Base-by-base conservation (phyloP, 2,888 invertebrate genomes). In the Temnothorax rugatulus region DNA sequence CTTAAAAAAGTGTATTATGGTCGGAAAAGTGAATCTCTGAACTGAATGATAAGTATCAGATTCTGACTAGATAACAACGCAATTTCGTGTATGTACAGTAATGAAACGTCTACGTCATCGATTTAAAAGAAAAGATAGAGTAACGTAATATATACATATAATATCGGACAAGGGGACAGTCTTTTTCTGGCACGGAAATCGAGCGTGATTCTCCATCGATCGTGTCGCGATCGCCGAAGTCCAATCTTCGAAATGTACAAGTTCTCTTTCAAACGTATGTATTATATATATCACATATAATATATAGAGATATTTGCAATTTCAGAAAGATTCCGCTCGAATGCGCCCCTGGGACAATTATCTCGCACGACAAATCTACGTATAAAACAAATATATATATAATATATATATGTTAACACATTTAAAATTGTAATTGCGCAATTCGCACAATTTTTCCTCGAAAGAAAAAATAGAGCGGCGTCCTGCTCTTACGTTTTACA, bases 11-110 rank as follows among this genome's bases (percentile, higher is more conserved):
- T 83, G 71, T 83, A 68, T 68, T 25, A 34, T 71, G 85, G 66
- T 85, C 84, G 89, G 87, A 90, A 90, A 88, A 88, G 86, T 90
- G 88, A 85, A 81, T 84, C 68, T 76, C 76, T 38, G 82, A 89
- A 90, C 73, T 64, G 25, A 87, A 87, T 81, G 54, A 73, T 88
- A 82, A 61, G 61, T 82, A 73, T 84, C 64, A 54, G 82, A 84
- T 74, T 74, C 79, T 90, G 90, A 90, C 90, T 90, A 90, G 90
- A 90, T 87, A 88, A 86, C 76, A 85, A 86, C 77, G 85, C 47
- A 86, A 66, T 77, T 44, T 75, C 75, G 82, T 79, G 82, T 90
- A 90, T 90, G 50, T 90, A 89, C 86, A 90, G 18, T 86, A 82
- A 86, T 85, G 75, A 87, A 73, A 83, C 87, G 85, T 86, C n/a